A percentile compares a stretch with the other conserved stretches of the same genome.
Evolutionary conservation across 2,888 invertebrate genomes (phyloP).

Genomic region (Hybos culiciformis): DNA sequence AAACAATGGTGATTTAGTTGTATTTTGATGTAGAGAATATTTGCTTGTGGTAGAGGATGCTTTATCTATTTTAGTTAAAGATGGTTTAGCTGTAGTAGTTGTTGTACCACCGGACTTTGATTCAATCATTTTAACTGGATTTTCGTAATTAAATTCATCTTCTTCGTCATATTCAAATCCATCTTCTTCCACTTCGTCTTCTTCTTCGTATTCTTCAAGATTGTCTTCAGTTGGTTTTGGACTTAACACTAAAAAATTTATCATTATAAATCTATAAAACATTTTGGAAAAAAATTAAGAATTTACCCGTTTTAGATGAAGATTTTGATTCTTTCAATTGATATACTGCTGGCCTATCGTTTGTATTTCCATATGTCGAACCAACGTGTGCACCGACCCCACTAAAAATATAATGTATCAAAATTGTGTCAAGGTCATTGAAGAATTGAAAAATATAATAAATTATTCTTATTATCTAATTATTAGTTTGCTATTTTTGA

Average conservation of each 20-base stretch:
- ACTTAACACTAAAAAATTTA: slow-evolving; percentile 9
- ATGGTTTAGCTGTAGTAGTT: background rate
- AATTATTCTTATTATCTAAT: background rate
- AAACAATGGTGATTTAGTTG: background rate
- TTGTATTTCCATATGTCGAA: slow-evolving; percentile 24
- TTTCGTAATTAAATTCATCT: slow-evolving; percentile 45
- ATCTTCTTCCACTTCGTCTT: slow-evolving; percentile 36
- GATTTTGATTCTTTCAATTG: background rate
- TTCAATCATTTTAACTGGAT: slow-evolving; percentile 21
- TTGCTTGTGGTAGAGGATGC: too few species aligned
- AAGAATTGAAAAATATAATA: background rate
- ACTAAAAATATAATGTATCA: background rate
- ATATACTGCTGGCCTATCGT: slow-evolving; percentile 5
- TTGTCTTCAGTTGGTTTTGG: slow-evolving; percentile 26
- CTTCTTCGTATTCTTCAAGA: slow-evolving; percentile 35
- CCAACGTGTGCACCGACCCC: slow-evolving; percentile 30
- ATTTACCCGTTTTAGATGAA: slow-evolving; percentile 12
- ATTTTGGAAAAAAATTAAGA: background rate
- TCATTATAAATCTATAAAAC: too few species aligned
- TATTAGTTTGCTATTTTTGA: background rate
- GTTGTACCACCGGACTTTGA: background rate
- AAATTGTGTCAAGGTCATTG: slow-evolving; percentile 5
- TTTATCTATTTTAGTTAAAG: background rate
- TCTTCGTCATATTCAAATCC: slow-evolving; percentile 39
- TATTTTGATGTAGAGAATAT: too few species aligned